Conservation (phyloP, 1,140 invertebrate species). For the Drosophila novamexicana region DNA sequence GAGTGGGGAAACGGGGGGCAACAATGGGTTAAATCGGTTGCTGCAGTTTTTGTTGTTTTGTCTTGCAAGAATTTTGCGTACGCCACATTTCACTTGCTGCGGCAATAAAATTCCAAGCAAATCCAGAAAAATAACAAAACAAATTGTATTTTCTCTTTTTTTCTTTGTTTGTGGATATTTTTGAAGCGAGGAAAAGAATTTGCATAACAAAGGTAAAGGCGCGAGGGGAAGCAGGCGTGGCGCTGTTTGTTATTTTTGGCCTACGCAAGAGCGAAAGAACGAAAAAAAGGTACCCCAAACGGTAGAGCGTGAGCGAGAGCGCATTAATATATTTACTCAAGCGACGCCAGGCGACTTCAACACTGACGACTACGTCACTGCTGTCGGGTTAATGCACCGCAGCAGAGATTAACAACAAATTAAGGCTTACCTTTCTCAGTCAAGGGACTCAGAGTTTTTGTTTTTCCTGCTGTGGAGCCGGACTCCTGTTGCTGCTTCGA, state of each 20-base stretch:
- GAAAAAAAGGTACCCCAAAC: not conserved
- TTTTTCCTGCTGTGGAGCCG: conserved; percentile 33
- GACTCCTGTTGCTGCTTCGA: conserved; percentile 69
- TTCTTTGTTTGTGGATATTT: conserved; percentile 51
- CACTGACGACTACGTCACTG: conserved; percentile 18
- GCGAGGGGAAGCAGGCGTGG: not conserved
- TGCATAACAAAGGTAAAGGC: conserved; percentile 70
- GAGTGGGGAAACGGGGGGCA: not conserved
- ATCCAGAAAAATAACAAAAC: conserved; percentile 58
- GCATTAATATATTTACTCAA: conserved; percentile 48
- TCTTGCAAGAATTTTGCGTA: conserved; percentile 15
- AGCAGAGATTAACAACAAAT: conserved; percentile 38
- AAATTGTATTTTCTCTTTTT: conserved; percentile 55
- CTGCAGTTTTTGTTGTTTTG: conserved; percentile 7
- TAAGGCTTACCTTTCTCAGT: conserved; percentile 66
- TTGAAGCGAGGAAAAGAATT: conserved; percentile 62
- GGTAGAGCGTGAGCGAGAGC: conserved; percentile 16
- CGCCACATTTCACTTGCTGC: conserved; percentile 33
- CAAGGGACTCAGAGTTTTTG: conserved; percentile 51
- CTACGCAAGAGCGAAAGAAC: conserved; percentile 27
- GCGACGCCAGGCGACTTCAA: conserved; percentile 19
- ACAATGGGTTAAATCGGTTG: conserved; percentile 30
- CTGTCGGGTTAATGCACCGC: conserved; percentile 46
- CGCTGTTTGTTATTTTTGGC: conserved; percentile 73
- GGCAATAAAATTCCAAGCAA: conserved; percentile 63